Percentiles rank a stretch among this genome's conserved stretches.
These are phyloP conservation scores for Caenorhabditis imperialis DNA, from an alignment of 2,888 invertebrate species.

Conservation along the genomic window DNA sequence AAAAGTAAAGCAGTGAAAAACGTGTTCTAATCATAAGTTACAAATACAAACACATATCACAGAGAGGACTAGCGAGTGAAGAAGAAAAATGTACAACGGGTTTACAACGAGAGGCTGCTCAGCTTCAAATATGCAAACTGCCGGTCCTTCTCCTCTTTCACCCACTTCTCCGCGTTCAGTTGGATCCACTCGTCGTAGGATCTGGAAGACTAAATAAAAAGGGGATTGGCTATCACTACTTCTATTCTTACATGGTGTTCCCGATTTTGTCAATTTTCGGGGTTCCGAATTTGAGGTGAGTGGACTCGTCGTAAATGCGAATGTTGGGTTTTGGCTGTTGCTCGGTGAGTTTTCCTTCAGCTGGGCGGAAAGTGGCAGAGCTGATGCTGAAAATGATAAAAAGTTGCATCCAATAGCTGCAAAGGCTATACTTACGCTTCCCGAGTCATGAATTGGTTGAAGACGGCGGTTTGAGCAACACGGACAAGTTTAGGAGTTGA, in stretches of 20 bases:
- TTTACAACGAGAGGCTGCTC: too few species aligned
- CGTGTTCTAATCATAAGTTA: too few species aligned
- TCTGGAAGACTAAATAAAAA: conserved; percentile 43
- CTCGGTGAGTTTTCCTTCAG: conserved; percentile 15
- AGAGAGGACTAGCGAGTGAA: too few species aligned
- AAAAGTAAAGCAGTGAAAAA: too few species aligned
- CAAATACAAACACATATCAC: too few species aligned
- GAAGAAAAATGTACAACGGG: too few species aligned
- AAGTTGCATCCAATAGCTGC: not conserved
- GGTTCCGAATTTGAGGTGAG: conserved; percentile 51
- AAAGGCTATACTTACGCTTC: conserved; percentile 46
- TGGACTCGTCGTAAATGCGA: conserved; percentile 48
- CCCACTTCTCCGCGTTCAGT: conserved; percentile 35
- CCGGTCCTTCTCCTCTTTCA: conserved; percentile 39
- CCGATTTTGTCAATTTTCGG: conserved; percentile 37
- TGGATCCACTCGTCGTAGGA: conserved; percentile 40
- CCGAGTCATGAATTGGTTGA: conserved; percentile 54
- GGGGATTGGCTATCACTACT: conserved; percentile 19
- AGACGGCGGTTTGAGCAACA: conserved; percentile 39
- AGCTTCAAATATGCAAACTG: conserved; percentile 16
- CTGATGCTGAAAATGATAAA: conserved; percentile 54
- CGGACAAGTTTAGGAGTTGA: conserved; percentile 49
- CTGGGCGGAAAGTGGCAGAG: conserved; percentile 42
- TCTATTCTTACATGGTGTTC: conserved; percentile 36
- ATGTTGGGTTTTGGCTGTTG: conserved; percentile 38